A percentile compares a stretch with the other conserved stretches of the same genome.
phyloP scores from a whole-genome alignment of 2,888 invertebrate genomes.

The Plagiodera versicolora region DNA sequence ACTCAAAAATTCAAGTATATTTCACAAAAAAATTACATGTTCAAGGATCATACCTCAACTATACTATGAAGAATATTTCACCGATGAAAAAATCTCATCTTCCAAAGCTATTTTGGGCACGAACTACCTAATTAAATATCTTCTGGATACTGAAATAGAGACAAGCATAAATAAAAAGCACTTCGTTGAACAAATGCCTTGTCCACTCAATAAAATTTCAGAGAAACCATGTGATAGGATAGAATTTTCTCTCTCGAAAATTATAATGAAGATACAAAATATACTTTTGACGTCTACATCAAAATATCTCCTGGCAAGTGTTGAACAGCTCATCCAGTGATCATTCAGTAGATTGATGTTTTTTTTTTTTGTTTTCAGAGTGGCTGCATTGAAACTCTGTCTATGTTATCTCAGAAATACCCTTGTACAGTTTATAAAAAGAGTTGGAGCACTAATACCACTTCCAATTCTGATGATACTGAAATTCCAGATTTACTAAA shows the following conservation, averaged over 20 bases:
- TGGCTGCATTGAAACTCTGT: conserved; percentile 71
- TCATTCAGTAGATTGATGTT: too few species aligned
- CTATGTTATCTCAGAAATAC: conserved; percentile 66
- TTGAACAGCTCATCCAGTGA: conserved; percentile 13
- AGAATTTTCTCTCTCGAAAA: conserved; percentile 61
- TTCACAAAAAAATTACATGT: conserved; percentile 17
- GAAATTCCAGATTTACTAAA: conserved; percentile 47
- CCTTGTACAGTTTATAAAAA: conserved; percentile 67
- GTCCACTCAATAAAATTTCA: conserved; percentile 54
- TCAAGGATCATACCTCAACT: conserved; percentile 56
- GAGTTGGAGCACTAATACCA: conserved; percentile 62
- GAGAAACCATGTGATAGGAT: conserved; percentile 41
- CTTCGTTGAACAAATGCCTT: conserved; percentile 58
- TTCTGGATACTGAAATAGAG: conserved; percentile 32
- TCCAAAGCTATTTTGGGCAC: conserved; percentile 54
- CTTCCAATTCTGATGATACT: conserved; percentile 16
- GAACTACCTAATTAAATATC: conserved; percentile 19
- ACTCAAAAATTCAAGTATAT: too few species aligned
- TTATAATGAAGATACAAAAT: conserved; percentile 58
- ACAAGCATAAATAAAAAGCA: conserved; percentile 51
- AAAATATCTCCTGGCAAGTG: conserved; percentile 68
- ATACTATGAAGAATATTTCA: conserved; percentile 54
- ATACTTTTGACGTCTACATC: conserved; percentile 65
- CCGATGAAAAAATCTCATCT: conserved; percentile 60
- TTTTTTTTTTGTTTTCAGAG: too few species aligned